Base-by-base conservation (phyloP, 2,797 vertebrate species). In the Melanotaenia maccullochi region DNA sequence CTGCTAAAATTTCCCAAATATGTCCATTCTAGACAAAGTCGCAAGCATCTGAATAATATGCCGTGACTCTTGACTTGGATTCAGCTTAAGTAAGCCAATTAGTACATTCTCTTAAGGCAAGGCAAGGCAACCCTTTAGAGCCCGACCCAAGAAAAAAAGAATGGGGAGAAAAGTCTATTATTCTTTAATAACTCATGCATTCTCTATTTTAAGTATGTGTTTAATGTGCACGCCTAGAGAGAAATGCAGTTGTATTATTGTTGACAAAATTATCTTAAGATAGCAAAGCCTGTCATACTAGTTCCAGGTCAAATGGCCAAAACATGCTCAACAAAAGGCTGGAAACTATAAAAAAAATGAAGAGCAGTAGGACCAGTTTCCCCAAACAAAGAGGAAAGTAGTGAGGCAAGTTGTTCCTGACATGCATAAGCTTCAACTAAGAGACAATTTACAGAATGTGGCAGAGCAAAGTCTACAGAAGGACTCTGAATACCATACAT, bases 351-450 rank as follows among this genome's bases (percentile, higher is more conserved):
- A 82, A 85, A 87, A 75, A 49, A 30, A 70, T 62, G 82, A 49
- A 47, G 64, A 86, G 89, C 62, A 24, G 90, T 61, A 65, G 57
- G 80, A 93, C 93, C 85, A 70, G 93, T 93, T 94, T 89, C 13
- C 40, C 47, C 3, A 30, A 25, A 90, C 85, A 90, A 87, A 81
- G 84, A 74, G 30, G 14, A 60, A 57, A 49, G 20, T 83, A 78
- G 78, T 35, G 66, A 59, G 68, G 72, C 73, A 32, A 42, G 8
- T 8, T n/a, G 24, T 13, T 18, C 51, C 24, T 62, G 62, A 71
- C 64, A 74, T 30, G 40, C 57, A 65, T 51, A 7, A 9, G 30
- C 42, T 30, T 30, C 18, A 36, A 30, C 14, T 16, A 9, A 63
- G 20, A 49, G 51, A 6, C 25, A 67, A 20, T 58, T 71, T 14